Percentiles rank a stretch among this genome's conserved stretches.
These are phyloP conservation scores for Drosophila multiciliata DNA, from an alignment of 2,888 invertebrate genomes.

Conservation along the genomic window DNA sequence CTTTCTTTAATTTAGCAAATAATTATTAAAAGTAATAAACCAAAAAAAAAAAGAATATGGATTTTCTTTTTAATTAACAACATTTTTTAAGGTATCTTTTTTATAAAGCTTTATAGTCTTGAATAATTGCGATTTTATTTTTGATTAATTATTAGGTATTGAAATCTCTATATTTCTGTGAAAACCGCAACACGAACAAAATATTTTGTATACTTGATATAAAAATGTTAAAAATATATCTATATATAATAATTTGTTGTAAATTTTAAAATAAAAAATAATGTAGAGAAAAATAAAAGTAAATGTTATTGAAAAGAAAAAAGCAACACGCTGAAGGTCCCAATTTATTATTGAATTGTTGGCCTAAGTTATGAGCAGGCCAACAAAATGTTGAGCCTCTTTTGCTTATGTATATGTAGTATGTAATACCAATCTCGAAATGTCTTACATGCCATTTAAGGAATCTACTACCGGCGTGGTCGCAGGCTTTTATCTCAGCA, in stretches of 20 bases:
- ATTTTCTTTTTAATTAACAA: no score
- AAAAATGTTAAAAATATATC: not conserved
- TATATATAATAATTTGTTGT: not conserved
- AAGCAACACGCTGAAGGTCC: not conserved
- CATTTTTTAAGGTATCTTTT: not conserved
- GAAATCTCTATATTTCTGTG: not conserved
- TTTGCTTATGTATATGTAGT: constrained; percentile 9
- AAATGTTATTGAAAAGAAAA: not conserved
- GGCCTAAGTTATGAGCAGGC: constrained; percentile 17
- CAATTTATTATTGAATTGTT: not conserved
- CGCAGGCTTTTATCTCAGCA: constrained; percentile 47
- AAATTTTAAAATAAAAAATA: not conserved
- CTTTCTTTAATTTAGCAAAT: constrained; percentile 1
- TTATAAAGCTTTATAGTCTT: not conserved
- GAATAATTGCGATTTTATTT: not conserved
- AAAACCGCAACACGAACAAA: not conserved
- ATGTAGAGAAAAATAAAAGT: not conserved
- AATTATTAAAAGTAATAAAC: not conserved
- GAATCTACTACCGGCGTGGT: constrained; percentile 48
- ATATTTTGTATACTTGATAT: not conserved
- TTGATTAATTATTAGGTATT: not conserved
- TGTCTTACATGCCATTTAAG: constrained; percentile 60
- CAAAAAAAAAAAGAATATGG: not conserved
- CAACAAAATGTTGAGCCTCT: constrained; percentile 6
- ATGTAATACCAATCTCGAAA: constrained; percentile 43